These are phyloP conservation scores for Neotragus pygmaeus DNA, from an alignment of 2,113 vertebrate species.

Conservation along the genomic window DNA sequence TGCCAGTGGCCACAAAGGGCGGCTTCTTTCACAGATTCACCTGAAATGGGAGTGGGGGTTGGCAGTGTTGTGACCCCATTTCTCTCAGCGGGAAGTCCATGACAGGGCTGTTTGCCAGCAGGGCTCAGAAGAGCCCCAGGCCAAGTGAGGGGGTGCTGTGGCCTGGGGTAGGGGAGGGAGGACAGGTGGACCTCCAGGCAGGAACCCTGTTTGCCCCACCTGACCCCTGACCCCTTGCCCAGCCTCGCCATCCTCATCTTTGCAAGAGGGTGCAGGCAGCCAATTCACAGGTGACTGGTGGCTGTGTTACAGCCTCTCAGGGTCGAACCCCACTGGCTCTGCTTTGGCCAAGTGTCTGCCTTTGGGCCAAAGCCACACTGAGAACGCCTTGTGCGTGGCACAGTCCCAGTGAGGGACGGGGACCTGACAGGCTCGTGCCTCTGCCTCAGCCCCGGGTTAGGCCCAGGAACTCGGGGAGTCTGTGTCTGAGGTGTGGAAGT, in stretches of 20 bases:
- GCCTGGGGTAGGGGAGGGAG: not conserved
- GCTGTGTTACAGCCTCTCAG: fast-evolving
- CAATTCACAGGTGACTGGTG: not conserved
- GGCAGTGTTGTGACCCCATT: not conserved
- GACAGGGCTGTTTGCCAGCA: too few species aligned
- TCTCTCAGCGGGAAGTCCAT: not conserved
- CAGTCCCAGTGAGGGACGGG: not conserved
- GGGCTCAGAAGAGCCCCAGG: not conserved
- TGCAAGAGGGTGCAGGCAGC: too few species aligned
- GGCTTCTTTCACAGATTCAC: too few species aligned
- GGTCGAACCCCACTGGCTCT: not conserved
- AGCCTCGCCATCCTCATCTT: fast-evolving
- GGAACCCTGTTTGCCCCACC: not conserved
- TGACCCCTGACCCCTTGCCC: not conserved
- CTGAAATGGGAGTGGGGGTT: too few species aligned
- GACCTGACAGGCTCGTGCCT: not conserved
- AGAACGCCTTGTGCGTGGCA: fast-evolving
- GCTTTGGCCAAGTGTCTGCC: not conserved
- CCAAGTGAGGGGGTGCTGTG: not conserved
- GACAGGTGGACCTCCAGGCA: not conserved
- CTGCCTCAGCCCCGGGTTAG: not conserved
- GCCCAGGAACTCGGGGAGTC: not conserved
- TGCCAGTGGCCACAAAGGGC: not conserved
- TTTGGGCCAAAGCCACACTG: not conserved
- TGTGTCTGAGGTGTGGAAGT: not conserved